Conservation (phyloP, 2,888 invertebrate genomes). For the Drosophila antonietae region DNA sequence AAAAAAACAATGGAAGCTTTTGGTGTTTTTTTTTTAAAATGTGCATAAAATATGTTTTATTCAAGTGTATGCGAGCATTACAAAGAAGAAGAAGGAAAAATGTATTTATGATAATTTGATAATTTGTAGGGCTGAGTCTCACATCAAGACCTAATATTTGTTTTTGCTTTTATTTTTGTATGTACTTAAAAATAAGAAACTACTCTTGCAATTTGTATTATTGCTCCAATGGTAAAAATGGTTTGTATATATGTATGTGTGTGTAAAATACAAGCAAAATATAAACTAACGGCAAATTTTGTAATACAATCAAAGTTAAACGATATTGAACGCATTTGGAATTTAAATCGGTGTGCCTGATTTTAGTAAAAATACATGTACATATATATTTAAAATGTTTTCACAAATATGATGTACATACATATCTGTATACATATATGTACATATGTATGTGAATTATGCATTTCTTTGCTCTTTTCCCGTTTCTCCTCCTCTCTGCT, state of each 20-base stretch:
- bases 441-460: not conserved
- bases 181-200: constrained; percentile 32
- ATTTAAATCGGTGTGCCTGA: constrained; percentile 11
- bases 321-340: constrained; percentile 21
- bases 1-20: constrained; percentile 23
- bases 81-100: constrained; percentile 10
- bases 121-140: constrained; percentile 36
- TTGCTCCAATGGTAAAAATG: constrained; percentile 12
- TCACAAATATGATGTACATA: not conserved
- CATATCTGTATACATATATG: not conserved
- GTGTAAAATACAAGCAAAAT: constrained; percentile 17
- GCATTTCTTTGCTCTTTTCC: not conserved
- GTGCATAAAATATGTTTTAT: constrained; percentile 57
- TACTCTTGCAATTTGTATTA: constrained; percentile 32
- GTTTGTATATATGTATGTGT: not conserved
- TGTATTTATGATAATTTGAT: constrained; percentile 27
- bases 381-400: not conserved
- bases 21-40: constrained; percentile 35
- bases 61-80: constrained; percentile 47
- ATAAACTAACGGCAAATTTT: constrained; percentile 19
- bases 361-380: not conserved
- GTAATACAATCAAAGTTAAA: constrained; percentile 21
- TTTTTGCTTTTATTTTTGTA: not conserved
- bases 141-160: constrained; percentile 22
- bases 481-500: constrained; percentile 1